Evolutionary conservation across 1,140 invertebrate genomes (phyloP), one percentile per base, ranked within the genome.

Genomic region (Littorina saxatilis): DNA sequence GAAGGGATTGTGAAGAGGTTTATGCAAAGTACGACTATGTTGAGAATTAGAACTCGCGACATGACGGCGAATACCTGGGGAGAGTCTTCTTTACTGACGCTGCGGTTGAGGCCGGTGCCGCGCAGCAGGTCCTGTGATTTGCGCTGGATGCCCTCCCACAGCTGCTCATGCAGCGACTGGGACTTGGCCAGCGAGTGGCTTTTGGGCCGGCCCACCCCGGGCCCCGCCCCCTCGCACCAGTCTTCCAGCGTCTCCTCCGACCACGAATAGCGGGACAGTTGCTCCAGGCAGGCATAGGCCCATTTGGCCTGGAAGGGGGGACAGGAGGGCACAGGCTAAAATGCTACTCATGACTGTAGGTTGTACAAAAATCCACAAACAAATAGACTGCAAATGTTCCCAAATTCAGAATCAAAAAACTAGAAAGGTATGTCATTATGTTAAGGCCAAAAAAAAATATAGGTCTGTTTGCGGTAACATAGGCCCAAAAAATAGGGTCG

Each of bases 61-160:
- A n/a, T n/a, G n/a, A n/a, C n/a, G n/a, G n/a, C n/a, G 70, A 58
- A 58, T 78, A 78, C 76, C 76, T 78, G 76, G 63, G 83, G 74
- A 61, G 87, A 82, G 40, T 90, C 89, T 73, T 90, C 89, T 87
- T 89, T 89, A 84, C 85, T 86, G 77, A 85, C 74, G 81, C 86
- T 87, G 43, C 88, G 86, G 70, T 89, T 88, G 47, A 88, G 85
- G 40, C 90, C 84, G 35, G 88, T 88, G 39, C 90, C 90, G 37
- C 88, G 85, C 68, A 90, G 86, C 80, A 91, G 87, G 82, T 91
- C 90, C 81, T 89, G 87, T 2, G 90, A 91, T 84, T 90, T 90
- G 72, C 87, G 84, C 76, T 89, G 87, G 80, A 91, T 88, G 23
- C 90, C 90, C 83, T 90, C 90, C 90, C 90, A 91, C 61, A 90